Evolutionary conservation across 2,797 vertebrate species (phyloP), one percentile per base, ranked within the genome.

Genomic region (Brachyalestes nurse): DNA sequence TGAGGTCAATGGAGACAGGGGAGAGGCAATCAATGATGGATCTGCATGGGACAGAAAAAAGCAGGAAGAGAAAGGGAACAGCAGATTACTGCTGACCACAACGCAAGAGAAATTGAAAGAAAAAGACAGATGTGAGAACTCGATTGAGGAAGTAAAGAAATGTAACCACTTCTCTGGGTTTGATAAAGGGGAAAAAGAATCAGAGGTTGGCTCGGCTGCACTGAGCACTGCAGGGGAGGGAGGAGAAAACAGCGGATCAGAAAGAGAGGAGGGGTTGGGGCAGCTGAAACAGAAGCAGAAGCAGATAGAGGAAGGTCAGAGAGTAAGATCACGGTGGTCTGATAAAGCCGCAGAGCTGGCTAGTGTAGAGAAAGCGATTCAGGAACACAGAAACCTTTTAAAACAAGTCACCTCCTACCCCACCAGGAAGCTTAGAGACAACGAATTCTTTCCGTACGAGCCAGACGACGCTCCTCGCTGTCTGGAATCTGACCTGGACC

Each of bases 361-460:
- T 57, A 95, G 93, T 0, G 93, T 98, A 23, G 96, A 98, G 77
- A 95, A 92, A 61, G 95, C 93, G 0, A 97, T 99, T 81, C 93
- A 92, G 0, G 97, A 95, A 72, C 96, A 98, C 86, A 94, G 94
- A 82, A 96, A 97, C 58, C 92, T 99, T 71, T 90, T 99, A 69
- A 97, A 94, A 62, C 98, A 99, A 88, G 96, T 99, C 81, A 93
- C 95, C 5, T 97, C 95, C 0, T 99, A 98, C 86, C 97, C 96
- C 14, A 96, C 96, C 84, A 95, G 96, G 87, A 97, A 98, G 90
- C 78, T 95, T 78, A 95, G 95, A 86, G 92, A 92, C 17, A 91
- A 95, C 0, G 94, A 96, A 78, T 96, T 96, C 84, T 92, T 95
- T 78, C 93, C 96, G 4, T 96, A 96, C 0, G 95, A 97, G 75